phyloP scores from a whole-genome alignment of 2,113 vertebrate genomes.

The Canis aureus region DNA sequence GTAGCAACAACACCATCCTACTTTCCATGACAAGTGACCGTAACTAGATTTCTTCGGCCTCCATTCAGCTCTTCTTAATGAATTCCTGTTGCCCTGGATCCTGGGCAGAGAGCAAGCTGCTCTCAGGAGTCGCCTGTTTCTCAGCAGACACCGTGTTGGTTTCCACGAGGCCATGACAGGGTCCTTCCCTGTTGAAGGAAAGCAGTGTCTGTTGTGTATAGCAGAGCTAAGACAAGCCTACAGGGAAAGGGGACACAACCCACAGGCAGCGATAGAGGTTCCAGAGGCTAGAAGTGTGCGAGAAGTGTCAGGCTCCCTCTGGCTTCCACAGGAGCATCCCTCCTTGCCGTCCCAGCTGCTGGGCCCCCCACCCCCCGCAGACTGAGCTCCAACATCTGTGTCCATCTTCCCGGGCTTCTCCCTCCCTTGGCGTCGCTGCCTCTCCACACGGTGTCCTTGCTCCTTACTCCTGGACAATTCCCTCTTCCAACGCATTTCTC shows the following conservation, averaged over 20 bases:
- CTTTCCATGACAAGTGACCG: not conserved
- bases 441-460: not conserved
- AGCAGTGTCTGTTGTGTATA: not conserved
- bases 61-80: not conserved
- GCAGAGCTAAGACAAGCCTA: not conserved
- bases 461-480: not conserved
- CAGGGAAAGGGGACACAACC: not conserved
- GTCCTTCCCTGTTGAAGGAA: not conserved
- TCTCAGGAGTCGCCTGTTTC: not conserved
- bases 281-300: not conserved
- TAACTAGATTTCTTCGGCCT: not conserved
- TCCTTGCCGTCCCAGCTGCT: not conserved
- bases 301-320: not conserved
- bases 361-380: too few relatives aligned
- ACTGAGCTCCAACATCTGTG: not conserved
- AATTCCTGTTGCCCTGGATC: not conserved
- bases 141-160: not conserved
- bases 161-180: not conserved
- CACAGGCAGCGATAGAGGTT: not conserved
- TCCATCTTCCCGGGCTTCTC: not conserved
- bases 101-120: not conserved
- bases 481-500: not conserved
- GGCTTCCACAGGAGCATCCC: rapidly evolving
- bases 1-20: too few relatives aligned
- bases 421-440: not conserved